phyloP scores from a whole-genome alignment of 2,797 vertebrate genomes.

The Sebastes melanostomus region DNA sequence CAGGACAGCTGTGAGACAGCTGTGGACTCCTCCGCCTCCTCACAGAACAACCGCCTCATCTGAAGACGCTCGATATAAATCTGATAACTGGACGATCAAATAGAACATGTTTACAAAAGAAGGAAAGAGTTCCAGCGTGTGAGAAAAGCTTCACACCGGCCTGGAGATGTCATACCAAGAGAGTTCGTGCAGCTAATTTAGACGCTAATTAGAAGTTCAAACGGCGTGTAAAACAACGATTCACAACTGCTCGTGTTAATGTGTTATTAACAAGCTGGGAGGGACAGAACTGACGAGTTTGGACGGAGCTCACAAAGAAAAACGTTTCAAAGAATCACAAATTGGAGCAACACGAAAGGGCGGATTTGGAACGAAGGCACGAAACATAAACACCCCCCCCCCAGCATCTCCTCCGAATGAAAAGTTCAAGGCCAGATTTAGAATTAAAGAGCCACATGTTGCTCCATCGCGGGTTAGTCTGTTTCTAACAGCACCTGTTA shows the following conservation, averaged over 20 bases:
- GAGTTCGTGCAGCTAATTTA: conserved; percentile 77
- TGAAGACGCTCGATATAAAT: conserved; percentile 60
- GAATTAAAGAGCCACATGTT: conserved; percentile 52
- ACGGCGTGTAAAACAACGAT: conserved; percentile 78
- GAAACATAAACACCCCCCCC: conserved; percentile 57
- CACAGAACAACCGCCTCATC: conserved; percentile 48
- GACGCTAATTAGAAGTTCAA: conserved; percentile 74
- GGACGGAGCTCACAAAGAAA: conserved; percentile 72
- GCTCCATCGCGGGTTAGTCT: conserved; percentile 35
- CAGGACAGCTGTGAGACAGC: conserved; percentile 78
- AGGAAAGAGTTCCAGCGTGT: conserved; percentile 50
- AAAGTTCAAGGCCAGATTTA: conserved; percentile 50
- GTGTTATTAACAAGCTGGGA: conserved; percentile 79
- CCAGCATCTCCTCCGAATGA: conserved; percentile 54
- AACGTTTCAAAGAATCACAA: conserved; percentile 47
- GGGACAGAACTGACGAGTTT: conserved; percentile 73
- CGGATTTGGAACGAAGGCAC: conserved; percentile 43
- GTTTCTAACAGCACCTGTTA: conserved; percentile 61
- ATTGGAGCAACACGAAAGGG: conserved; percentile 63
- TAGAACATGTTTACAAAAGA: conserved; percentile 79
- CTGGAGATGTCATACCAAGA: conserved; percentile 49
- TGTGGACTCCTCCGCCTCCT: conserved; percentile 42
- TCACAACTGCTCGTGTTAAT: conserved; percentile 72
- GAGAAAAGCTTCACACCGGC: conserved; percentile 43
- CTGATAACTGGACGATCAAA: conserved; percentile 75